Percentiles rank a stretch among this genome's conserved stretches.
Conservation (phyloP, 2,113 vertebrate species). For the Heptranchias perlo region DNA sequence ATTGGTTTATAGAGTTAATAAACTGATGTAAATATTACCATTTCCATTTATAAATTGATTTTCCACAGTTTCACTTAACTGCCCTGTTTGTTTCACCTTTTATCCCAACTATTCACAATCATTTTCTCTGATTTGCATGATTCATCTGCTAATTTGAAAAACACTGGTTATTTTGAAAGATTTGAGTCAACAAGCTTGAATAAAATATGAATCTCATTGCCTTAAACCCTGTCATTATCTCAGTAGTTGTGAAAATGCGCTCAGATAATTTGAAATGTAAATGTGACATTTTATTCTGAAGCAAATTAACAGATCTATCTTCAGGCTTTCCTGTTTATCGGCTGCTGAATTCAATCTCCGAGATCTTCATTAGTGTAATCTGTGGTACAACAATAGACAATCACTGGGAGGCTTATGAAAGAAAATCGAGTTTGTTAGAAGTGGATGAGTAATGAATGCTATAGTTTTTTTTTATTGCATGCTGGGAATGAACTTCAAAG, state of each 20-base stretch:
- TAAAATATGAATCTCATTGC: conserved; percentile 21
- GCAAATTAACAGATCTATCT: conserved; percentile 64
- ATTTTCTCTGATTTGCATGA: not conserved
- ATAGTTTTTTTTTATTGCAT: conserved; percentile 49
- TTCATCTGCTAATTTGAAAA: conserved; percentile 6
- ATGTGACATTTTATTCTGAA: conserved; percentile 59
- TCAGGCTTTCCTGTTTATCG: conserved; percentile 57
- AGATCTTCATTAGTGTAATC: conserved; percentile 48
- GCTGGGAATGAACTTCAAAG: not conserved
- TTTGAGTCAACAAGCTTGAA: conserved; percentile 30
- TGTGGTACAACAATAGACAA: conserved; percentile 52
- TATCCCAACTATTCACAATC: not conserved
- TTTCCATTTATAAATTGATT: not conserved
- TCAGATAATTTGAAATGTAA: conserved; percentile 66
- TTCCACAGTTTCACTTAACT: not conserved
- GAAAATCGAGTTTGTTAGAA: conserved; percentile 47
- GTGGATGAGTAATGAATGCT: conserved; percentile 49
- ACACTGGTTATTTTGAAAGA: not conserved
- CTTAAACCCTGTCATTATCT: conserved; percentile 27
- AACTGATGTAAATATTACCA: not conserved
- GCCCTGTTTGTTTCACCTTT: not conserved
- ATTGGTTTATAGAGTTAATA: not conserved
- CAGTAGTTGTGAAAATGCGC: not conserved
- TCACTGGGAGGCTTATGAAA: conserved; percentile 53
- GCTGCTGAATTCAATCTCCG: conserved; percentile 53